A percentile compares a stretch with the other conserved stretches of the same genome.
Conservation (phyloP, 2,888 invertebrate genomes). For the Drosophila testacea region DNA sequence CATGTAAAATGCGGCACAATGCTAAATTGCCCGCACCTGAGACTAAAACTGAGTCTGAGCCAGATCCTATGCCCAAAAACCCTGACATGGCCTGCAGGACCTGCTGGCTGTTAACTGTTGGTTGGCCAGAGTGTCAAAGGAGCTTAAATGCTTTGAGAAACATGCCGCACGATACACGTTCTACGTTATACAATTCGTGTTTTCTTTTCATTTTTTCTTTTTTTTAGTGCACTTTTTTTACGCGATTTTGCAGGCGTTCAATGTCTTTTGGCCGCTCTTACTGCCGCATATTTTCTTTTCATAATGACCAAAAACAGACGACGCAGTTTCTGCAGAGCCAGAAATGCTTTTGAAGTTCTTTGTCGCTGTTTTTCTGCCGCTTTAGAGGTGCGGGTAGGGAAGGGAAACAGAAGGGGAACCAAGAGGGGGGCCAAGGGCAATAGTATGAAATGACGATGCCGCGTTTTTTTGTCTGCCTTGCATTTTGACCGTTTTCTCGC, state of each 20-base stretch:
- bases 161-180: slow-evolving; percentile 35
- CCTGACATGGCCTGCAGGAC: slow-evolving; percentile 1
- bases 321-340: slow-evolving; percentile 38
- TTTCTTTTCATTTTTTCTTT: slow-evolving; percentile 1
- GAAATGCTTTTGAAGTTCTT: slow-evolving; percentile 77
- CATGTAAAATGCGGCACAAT: slow-evolving; percentile 44
- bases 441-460: slow-evolving; percentile 51
- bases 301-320: slow-evolving; percentile 77
- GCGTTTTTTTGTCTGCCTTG: slow-evolving; percentile 46
- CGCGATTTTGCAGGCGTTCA: slow-evolving; percentile 23
- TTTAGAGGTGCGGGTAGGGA: neutral
- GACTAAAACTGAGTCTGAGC: neutral
- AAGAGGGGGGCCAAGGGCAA: slow-evolving; percentile 53
- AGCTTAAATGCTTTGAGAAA: slow-evolving; percentile 63
- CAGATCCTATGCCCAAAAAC: slow-evolving; percentile 16
- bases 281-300: slow-evolving; percentile 68
- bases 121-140: slow-evolving; percentile 54
- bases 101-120: slow-evolving; percentile 8
- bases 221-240: slow-evolving; percentile 22
- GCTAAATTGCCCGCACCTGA: slow-evolving; percentile 54
- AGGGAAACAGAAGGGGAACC: neutral
- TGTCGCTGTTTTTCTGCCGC: slow-evolving; percentile 33
- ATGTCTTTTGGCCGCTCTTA: slow-evolving; percentile 36
- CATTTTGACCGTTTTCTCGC: slow-evolving; percentile 38
- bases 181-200: slow-evolving; percentile 1